Evolutionary conservation across 2,113 vertebrate species (phyloP), one percentile per base, ranked within the genome.

Genomic region (Collichthys lucidus): DNA sequence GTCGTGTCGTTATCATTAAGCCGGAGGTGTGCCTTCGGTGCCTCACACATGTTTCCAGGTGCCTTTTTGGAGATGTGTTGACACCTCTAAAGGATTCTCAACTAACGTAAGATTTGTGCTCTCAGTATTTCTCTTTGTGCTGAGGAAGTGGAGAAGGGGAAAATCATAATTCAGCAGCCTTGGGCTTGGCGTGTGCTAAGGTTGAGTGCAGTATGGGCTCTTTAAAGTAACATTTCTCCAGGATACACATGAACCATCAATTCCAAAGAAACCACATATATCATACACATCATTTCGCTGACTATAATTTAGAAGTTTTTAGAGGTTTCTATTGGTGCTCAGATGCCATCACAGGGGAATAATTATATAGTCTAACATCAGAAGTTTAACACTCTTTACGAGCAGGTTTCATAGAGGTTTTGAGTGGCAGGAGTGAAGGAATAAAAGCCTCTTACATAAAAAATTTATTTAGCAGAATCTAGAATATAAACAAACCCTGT

Each of bases 1-100:
- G 55, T 14, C 59, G 4, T 85, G 85, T 84, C 69, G 75, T 89
- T 90, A 88, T 40, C 77, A 17, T 53, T 11, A 9, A 68, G 64
- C 82, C n/a, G 67, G 8, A 16, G 69, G 62, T 81, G 63, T 44
- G 5, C 15, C n/a, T n/a, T n/a, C 15, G 7, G 46, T 5, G 29
- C 16, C 62, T 81, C 76, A 22, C 46, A 29, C 52, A n/a, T n/a
- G 29, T 79, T 69, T 80, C 24, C 85, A 78, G 86, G 70, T 86
- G 86, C 44, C 44, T 68, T 69, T 50, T 76, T 57, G 57, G 56
- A 59, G 82, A 19, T 59, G 46, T 24, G 68, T 80, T n/a, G 68
- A 83, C 59, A 17, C 53, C 65, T 72, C 64, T 16, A 8, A 40
- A 55, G 42, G 61, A 81, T 63, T 68, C 24, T 11, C 57, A 3